phyloP scores from a whole-genome alignment of 2,797 vertebrate species.

The Myoxocephalus aenaeus region DNA sequence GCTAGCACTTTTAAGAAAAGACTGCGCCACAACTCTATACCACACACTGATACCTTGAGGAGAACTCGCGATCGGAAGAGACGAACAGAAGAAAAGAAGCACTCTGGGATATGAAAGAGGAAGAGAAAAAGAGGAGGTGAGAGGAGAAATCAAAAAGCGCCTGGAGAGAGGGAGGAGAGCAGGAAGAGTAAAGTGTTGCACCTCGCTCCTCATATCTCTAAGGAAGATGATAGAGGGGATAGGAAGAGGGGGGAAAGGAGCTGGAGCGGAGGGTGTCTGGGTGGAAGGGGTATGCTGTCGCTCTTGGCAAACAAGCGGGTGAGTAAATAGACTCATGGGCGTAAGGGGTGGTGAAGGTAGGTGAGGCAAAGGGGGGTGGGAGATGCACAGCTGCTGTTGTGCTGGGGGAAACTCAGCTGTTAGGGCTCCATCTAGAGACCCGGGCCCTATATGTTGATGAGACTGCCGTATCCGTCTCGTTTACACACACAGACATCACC shows the following conservation, averaged over 20 bases:
- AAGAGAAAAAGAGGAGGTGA: slow-evolving; percentile 79
- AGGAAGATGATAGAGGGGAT: slow-evolving; percentile 83
- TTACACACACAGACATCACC: slow-evolving; percentile 43
- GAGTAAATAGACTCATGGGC: slow-evolving; percentile 85
- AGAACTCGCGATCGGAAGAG: slow-evolving; percentile 84
- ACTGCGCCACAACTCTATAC: slow-evolving; percentile 79
- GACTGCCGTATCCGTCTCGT: slow-evolving; percentile 66
- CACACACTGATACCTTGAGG: slow-evolving; percentile 86
- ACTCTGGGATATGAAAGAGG: slow-evolving; percentile 80
- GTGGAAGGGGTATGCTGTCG: slow-evolving; percentile 74
- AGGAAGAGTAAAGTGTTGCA: slow-evolving; percentile 84
- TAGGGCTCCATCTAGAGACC: slow-evolving; percentile 75
- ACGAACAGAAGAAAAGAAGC: slow-evolving; percentile 80
- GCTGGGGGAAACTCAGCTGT: slow-evolving; percentile 76
- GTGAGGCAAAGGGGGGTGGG: slow-evolving; percentile 59
- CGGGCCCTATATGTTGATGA: slow-evolving; percentile 74
- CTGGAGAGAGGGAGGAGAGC: slow-evolving; percentile 83
- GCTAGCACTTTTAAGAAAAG: slow-evolving; percentile 87
- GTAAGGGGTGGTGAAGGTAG: slow-evolving; percentile 75
- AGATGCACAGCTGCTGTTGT: slow-evolving; percentile 62
- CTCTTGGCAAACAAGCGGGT: slow-evolving; percentile 83
- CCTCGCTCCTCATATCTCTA: slow-evolving; percentile 84
- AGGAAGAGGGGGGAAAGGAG: slow-evolving; percentile 49
- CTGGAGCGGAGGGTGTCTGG: slow-evolving; percentile 60
- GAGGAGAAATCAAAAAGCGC: slow-evolving; percentile 83